Base-by-base conservation (phyloP, 92 coral and sea anemone species). In the Phenganax marumi region DNA sequence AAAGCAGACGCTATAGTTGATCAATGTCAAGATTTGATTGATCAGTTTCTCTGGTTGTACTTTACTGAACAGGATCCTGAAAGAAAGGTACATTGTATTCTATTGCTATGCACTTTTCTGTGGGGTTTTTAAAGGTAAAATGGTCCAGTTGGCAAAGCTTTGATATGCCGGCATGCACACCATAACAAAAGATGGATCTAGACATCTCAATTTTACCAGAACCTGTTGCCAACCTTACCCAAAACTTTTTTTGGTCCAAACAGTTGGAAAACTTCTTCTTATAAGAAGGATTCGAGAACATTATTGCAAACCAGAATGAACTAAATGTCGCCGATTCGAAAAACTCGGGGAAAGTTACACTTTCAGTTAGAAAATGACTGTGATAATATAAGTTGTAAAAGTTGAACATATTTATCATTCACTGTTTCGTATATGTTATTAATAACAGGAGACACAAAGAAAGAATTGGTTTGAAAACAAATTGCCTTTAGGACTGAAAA, bases 1-100 rank as follows among this genome's bases (percentile, higher is more conserved):
- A 70, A 76, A 48, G 88, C 88, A 14, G 84, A 85, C 62, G 73
- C 68, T 51, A 69, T 85, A 19, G 78, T 85, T 3, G 80, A 85
- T 47, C 79, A 75, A 43, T 50, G 81, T 68, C 46, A 52, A 18
- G 88, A 85, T 55, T 26, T 78, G 10, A 26, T 50, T 21, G 19
- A 54, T 51, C 70, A 68, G 25, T 70, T 77, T 77, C 22, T 78
- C 48, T 65, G 60, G 62, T 6, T 77, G 48, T 57, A 43, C 47
- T 70, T 77, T 56, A 12, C 65, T 56, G 88, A 85, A 57, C 47
- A 85, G 47, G 80, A 85, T 50, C 84, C 81, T 19, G 63, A 72
- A 22, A 78, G 39, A 60, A 85, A 85, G 79, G 88, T 77, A 79
- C 12, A 24, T 0, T 33, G 5, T 5, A 33, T 33, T 33, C 43